Percentiles rank a stretch among this genome's conserved stretches.
These are phyloP conservation scores for Diachasma alloeum DNA, from an alignment of 1,140 invertebrate genomes.

Conservation along the genomic window DNA sequence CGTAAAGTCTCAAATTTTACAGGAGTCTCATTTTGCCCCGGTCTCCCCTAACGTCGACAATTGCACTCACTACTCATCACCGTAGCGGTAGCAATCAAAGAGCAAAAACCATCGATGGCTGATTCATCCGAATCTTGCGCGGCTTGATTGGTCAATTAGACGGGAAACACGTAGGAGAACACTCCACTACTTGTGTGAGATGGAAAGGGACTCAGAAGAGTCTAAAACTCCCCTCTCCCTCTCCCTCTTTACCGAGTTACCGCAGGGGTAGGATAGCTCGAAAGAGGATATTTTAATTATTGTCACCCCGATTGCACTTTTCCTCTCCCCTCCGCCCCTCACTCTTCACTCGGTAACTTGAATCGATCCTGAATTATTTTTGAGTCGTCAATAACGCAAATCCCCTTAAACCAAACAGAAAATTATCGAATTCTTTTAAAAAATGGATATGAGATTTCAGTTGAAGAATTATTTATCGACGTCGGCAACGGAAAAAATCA, in stretches of 20 bases:
- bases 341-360: no score
- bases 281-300: slow-evolving; percentile 65
- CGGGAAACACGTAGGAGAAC: slow-evolving; percentile 60
- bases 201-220: background rate
- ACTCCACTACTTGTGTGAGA: slow-evolving; percentile 33
- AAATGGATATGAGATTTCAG: no score
- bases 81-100: slow-evolving; percentile 31
- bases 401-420: no score
- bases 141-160: slow-evolving; percentile 64
- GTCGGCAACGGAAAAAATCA: background rate
- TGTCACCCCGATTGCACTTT: slow-evolving; percentile 36
- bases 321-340: background rate
- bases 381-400: no score
- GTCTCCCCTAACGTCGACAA: no score
- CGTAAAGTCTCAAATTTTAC: no score
- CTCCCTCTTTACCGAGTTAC: background rate
- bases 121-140: slow-evolving; percentile 59
- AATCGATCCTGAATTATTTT: no score
- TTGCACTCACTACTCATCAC: background rate
- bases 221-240: background rate
- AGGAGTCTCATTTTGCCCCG: no score
- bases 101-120: slow-evolving; percentile 53
- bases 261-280: slow-evolving; percentile 34
- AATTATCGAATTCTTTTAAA: no score
- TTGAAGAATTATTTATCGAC: background rate